phyloP scores from a whole-genome alignment of 2,113 vertebrate species.

The Callaeas wilsoni region DNA sequence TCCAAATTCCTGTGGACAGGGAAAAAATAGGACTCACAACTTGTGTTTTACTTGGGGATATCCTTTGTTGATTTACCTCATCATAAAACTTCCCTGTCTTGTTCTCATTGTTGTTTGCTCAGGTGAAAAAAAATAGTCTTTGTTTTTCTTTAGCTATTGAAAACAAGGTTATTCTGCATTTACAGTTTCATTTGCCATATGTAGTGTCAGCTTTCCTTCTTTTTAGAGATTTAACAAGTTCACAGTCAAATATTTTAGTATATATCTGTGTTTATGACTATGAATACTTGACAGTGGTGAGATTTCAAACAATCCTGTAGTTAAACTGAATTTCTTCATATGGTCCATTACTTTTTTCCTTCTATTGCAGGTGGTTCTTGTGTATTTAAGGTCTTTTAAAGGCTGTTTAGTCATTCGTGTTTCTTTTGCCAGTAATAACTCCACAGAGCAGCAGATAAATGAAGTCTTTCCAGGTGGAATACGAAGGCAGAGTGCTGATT shows the following conservation, averaged over 20 bases:
- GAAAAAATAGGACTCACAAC: neutral
- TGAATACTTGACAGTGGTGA: neutral
- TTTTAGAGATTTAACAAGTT: neutral
- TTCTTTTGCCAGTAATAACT: constrained; percentile 27
- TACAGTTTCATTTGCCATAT: neutral
- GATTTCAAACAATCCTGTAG: neutral
- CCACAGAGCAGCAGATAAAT: neutral
- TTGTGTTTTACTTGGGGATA: neutral
- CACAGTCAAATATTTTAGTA: neutral
- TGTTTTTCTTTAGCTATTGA: neutral
- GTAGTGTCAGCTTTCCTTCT: neutral
- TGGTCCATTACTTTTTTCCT: neutral
- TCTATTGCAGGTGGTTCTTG: neutral
- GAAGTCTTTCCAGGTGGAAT: constrained; percentile 7
- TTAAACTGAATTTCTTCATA: neutral
- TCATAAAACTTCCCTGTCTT: neutral
- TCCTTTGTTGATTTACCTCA: neutral
- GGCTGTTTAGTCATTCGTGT: neutral
- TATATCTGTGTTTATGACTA: neutral
- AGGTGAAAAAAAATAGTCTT: neutral
- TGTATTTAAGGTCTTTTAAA: neutral
- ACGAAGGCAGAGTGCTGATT: neutral
- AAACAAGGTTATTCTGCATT: neutral
- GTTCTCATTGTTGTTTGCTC: neutral
- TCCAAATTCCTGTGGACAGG: neutral